Percentiles rank a stretch among this genome's conserved stretches.
Conservation (phyloP, 2,797 vertebrate genomes). For the Holocentrus rufus region DNA sequence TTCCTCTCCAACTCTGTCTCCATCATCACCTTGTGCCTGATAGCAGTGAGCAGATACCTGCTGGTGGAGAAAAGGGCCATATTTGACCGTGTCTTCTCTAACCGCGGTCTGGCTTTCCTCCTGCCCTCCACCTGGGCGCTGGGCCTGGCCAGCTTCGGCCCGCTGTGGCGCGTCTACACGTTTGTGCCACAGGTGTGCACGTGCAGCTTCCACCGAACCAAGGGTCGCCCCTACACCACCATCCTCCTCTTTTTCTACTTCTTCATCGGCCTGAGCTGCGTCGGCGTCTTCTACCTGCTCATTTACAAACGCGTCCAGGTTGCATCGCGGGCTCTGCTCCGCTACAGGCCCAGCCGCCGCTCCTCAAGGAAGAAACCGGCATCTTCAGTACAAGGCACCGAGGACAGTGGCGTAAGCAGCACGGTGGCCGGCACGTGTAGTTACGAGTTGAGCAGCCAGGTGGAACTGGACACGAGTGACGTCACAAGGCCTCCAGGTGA, state of each 20-base stretch:
- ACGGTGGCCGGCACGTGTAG: constrained; percentile 61
- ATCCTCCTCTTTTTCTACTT: constrained; percentile 88
- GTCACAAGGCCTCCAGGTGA: constrained; percentile 13
- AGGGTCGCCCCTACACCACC: constrained; percentile 86
- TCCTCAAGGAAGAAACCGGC: constrained; percentile 73
- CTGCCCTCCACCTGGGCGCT: constrained; percentile 81
- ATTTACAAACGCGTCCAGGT: constrained; percentile 84
- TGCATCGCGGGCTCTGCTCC: constrained; percentile 80
- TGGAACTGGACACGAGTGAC: constrained; percentile 26
- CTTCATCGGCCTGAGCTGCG: constrained; percentile 84
- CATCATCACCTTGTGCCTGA: constrained; percentile 88
- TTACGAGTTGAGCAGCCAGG: constrained; percentile 70
- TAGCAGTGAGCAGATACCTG: constrained; percentile 87
- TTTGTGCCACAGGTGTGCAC: constrained; percentile 90
- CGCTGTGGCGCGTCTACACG: constrained; percentile 85
- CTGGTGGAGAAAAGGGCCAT: constrained; percentile 83
- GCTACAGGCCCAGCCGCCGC: constrained; percentile 80
- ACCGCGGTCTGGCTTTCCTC: constrained; percentile 73
- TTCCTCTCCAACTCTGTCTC: constrained; percentile 90
- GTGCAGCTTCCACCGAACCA: constrained; percentile 89
- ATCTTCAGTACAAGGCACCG: constrained; percentile 69
- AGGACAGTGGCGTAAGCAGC: constrained; percentile 73
- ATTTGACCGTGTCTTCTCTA: constrained; percentile 83
- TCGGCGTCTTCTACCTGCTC: constrained; percentile 88
- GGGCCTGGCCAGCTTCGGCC: constrained; percentile 83